Conservation (phyloP, 1,140 invertebrate species). For the Cyclina sinensis region DNA sequence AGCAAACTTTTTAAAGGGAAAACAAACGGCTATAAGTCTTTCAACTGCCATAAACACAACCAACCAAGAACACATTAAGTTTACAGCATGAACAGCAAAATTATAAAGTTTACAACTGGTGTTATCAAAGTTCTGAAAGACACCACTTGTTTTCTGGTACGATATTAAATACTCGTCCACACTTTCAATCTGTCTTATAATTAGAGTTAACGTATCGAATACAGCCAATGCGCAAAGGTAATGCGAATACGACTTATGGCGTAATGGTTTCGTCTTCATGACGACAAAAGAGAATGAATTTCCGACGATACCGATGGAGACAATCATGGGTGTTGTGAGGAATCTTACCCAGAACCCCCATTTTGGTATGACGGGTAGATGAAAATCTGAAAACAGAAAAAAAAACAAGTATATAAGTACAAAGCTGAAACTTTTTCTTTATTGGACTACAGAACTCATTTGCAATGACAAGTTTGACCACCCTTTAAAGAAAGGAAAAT, state of each 20-base stretch:
- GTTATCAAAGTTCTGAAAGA: constrained; percentile 75
- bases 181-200: constrained; percentile 65
- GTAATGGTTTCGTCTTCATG: constrained; percentile 76
- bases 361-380: constrained; percentile 25
- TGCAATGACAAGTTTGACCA: too few relatives aligned
- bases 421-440: neutral
- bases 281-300: constrained; percentile 79
- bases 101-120: constrained; percentile 75
- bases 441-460: too few relatives aligned
- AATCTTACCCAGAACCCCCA: constrained; percentile 79
- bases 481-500: too few relatives aligned
- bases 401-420: neutral
- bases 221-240: constrained; percentile 78
- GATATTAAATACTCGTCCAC: constrained; percentile 71
- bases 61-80: constrained; percentile 81
- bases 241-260: constrained; percentile 80
- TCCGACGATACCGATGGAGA: constrained; percentile 76
- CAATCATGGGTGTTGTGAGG: constrained; percentile 73
- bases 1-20: constrained; percentile 74
- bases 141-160: constrained; percentile 73
- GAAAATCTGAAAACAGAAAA: constrained; percentile 19
- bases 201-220: constrained; percentile 79
- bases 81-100: constrained; percentile 73
- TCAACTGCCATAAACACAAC: constrained; percentile 78
- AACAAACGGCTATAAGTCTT: constrained; percentile 77